These are phyloP conservation scores for Netelia melanura DNA, from an alignment of 2,888 invertebrate genomes.

Conservation along the genomic window DNA sequence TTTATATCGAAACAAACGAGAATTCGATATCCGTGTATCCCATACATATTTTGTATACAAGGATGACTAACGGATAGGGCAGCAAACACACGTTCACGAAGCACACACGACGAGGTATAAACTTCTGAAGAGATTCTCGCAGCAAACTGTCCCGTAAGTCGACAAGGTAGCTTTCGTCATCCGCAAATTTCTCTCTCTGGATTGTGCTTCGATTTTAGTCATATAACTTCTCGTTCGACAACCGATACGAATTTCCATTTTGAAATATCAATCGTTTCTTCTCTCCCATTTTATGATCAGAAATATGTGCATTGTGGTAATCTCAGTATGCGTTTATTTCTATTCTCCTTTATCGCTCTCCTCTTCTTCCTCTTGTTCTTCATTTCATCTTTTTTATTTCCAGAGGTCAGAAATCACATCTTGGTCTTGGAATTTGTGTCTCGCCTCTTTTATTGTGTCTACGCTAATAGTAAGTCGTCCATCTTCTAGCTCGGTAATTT, in stretches of 20 bases:
- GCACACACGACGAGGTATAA: neutral
- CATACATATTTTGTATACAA: neutral
- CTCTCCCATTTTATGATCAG: conserved; percentile 13
- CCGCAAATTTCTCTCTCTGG: neutral
- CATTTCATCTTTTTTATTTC: too few relatives aligned
- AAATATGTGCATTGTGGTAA: too few relatives aligned
- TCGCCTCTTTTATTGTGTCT: too few relatives aligned
- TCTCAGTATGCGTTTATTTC: too few relatives aligned
- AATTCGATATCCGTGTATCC: neutral
- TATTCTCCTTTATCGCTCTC: too few relatives aligned
- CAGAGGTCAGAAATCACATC: too few relatives aligned
- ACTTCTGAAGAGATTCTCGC: neutral
- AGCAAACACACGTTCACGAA: neutral
- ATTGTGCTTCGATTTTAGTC: neutral
- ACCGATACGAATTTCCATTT: neutral
- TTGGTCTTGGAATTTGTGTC: too few relatives aligned
- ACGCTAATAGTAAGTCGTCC: too few relatives aligned
- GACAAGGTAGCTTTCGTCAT: conserved; percentile 29
- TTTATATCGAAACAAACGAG: neutral
- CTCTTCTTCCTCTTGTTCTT: too few relatives aligned
- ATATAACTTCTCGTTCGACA: neutral
- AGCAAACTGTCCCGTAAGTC: conserved; percentile 11
- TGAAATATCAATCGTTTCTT: neutral
- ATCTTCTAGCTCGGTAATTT: too few relatives aligned
- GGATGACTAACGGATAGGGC: neutral